These are phyloP conservation scores for Morelia viridis DNA, from an alignment of 2,797 vertebrate species.

Conservation along the genomic window DNA sequence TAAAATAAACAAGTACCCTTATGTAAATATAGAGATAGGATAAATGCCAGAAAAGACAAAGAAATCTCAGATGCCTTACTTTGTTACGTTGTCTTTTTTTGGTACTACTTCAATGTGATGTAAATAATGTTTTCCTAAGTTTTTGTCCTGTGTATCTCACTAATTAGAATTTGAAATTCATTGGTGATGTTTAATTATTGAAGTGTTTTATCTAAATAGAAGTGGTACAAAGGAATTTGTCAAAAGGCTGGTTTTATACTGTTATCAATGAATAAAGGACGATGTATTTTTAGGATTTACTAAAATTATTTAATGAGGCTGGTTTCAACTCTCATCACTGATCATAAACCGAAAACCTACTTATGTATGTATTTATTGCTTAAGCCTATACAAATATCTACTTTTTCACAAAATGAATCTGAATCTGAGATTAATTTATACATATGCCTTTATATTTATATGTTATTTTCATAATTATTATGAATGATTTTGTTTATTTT, in stretches of 20 bases:
- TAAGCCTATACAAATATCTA: constrained; percentile 22
- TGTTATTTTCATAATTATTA: background rate
- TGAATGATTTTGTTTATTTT: background rate
- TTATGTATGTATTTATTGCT: constrained; percentile 45
- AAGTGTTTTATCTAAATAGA: constrained; percentile 71
- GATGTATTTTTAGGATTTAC: constrained; percentile 53
- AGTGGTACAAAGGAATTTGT: constrained; percentile 65
- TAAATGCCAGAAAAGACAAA: background rate
- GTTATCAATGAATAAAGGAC: constrained; percentile 64
- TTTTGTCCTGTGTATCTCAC: constrained; percentile 39
- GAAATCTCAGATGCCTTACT: constrained; percentile 46
- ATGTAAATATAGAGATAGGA: background rate
- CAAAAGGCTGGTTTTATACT: constrained; percentile 65
- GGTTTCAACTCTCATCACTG: constrained; percentile 37
- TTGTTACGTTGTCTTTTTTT: constrained; percentile 63
- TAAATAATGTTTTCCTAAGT: constrained; percentile 60
- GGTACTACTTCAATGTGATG: constrained; percentile 55
- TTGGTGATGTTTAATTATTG: constrained; percentile 70
- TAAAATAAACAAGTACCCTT: background rate
- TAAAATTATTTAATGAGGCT: constrained; percentile 61
- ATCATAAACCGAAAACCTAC: constrained; percentile 44
- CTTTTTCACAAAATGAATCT: background rate
- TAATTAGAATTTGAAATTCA: constrained; percentile 62
- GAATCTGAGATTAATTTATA: background rate
- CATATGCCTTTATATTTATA: background rate